Evolutionary conservation across 2,113 vertebrate genomes (phyloP).

Genomic region (Stegostoma tigrinum): DNA sequence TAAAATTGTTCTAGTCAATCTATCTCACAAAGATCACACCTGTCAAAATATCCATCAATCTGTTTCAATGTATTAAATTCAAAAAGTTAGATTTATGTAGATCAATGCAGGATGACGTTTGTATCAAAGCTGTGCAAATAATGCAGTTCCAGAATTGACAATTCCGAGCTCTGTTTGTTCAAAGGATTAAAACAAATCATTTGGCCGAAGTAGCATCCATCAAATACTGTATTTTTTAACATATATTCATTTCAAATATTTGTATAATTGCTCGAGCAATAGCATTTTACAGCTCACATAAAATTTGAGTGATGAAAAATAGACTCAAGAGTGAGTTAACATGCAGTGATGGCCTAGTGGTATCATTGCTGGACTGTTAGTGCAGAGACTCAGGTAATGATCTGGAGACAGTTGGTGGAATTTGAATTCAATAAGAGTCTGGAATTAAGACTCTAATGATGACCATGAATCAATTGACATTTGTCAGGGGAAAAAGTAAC

Average conservation of each 20-base stretch:
- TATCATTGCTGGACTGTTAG: too few species aligned
- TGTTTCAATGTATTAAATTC: conserved; percentile 33
- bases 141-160: background rate
- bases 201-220: background rate
- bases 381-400: too few species aligned
- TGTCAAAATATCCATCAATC: background rate
- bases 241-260: background rate
- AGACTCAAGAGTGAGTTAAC: too few species aligned
- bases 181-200: conserved; percentile 24
- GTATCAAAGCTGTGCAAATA: background rate
- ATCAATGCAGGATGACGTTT: background rate
- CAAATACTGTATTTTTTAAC: background rate
- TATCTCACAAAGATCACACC: conserved; percentile 12
- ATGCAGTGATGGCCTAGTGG: too few species aligned
- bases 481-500: too few species aligned
- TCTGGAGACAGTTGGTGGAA: too few species aligned
- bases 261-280: background rate
- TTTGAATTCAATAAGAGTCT: too few species aligned
- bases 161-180: background rate
- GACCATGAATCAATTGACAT: too few species aligned
- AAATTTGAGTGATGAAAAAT: background rate
- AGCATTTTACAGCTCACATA: background rate
- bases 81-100: conserved; percentile 17
- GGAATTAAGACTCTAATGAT: too few species aligned
- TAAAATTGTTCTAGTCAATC: conserved; percentile 27